Base-by-base conservation (phyloP, 2,888 invertebrate genomes). In the Pardosa pseudoannulata region DNA sequence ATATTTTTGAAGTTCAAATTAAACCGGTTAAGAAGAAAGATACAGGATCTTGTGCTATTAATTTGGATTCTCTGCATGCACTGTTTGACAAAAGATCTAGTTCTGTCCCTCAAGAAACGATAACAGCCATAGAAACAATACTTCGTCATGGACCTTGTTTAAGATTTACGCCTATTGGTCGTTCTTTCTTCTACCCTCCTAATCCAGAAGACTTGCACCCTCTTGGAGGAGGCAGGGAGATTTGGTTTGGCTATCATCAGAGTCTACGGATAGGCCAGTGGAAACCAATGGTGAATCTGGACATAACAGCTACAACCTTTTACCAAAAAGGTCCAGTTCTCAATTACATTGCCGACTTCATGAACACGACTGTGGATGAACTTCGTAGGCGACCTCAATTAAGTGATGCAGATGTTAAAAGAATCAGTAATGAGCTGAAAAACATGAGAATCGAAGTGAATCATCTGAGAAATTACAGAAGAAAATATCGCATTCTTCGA, bases 341-440 rank as follows among this genome's bases (percentile, higher is more conserved):
- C 2, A 67, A 88, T 23, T 88, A 78, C 32, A 73, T 88, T 11
- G 56, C 67, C 1, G 72, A 76, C 0, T 13, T 88, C 11, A 1
- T 78, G 19, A 56, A 46, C 13, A 50, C n/a, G 6, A 16, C n/a
- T 5, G 2, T 16, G 0, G 36, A 64, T 16, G 11, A 28, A 11
- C 39, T 73, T 2, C 3, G 19, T 3, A 29, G 64, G 31, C 65
- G 27, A 5, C 6, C 7, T 1, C 1, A 11, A 19, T 50, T 87
- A 2, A 71, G n/a, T 1, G 81, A 86, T 56, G 6, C 11, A 29
- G 81, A 88, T 23, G 72, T 68, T 19, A 67, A 28, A 32, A 91
- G 91, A 88, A 91, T 92, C 81, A 91, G 91, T 28, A 92, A 92
- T 87, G 92, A 92, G 90, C 91, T 92, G 76, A 92, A 91, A 91